Evolutionary conservation across 2,888 invertebrate genomes (phyloP), one percentile per base, ranked within the genome.

Genomic region (Aspidiotus destructor): DNA sequence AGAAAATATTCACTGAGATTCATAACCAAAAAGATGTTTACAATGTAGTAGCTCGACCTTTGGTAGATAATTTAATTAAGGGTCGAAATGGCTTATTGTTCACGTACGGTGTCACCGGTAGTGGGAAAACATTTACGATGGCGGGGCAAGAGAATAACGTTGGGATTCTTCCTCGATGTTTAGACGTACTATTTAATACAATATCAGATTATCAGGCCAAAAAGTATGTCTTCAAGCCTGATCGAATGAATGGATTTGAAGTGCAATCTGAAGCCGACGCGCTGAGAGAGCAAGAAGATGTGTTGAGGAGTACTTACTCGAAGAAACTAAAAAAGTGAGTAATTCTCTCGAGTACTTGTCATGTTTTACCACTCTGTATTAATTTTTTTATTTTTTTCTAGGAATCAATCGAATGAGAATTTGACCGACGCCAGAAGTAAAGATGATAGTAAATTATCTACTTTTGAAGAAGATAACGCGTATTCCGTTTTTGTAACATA

Each of bases 41-140:
- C 78, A 86, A 89, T 71, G 81, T 85, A 74, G 88, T 93, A 0
- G 91, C 92, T 0, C 80, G 88, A 62, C 96, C 95, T 0, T 79
- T 98, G 15, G 87, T 98, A 0, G 87, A 92, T 74, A 88, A 89
- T 74, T 79, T 99, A 8, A 80, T 99, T 41, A 84, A 84, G 73
- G 97, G 97, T 15, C 89, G 88, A 78, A 97, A 95, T 79, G 92
- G 92, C 72, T 81, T 99, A 44, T 80, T 99, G 64, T 98, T 99
- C 77, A 92, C 97, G 0, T 99, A 99, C 76, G 98, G 99, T 15
- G 92, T 98, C 7, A 98, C 98, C 0, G 95, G 74, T 1, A 83
- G 84, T 70, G 99, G 99, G 0, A 99, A 99, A 80, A 99, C 99
- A 0, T 93, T 87, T 77, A 99, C 98, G 0, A 94, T 99, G 90